Base-by-base conservation (phyloP, 2,797 vertebrate species). In the Amblyraja radiata region DNA sequence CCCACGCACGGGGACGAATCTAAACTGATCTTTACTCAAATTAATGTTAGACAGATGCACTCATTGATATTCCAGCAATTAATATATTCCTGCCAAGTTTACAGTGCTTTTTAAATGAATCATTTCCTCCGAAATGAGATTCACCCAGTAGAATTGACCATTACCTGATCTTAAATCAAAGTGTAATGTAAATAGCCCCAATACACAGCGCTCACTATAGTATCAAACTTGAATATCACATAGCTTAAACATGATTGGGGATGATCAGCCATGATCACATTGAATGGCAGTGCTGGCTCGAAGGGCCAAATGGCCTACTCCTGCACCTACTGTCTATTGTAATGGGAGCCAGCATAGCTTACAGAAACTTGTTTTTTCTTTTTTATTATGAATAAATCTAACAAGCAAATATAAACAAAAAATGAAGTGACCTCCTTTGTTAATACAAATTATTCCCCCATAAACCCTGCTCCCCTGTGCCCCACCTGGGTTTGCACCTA, bases 81-180 rank as follows among this genome's bases (percentile, higher is more conserved):
- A 86, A 6, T 86, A 86, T 6, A 61, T 63, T n/a, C 63, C 61
- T 86, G 83, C 83, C 83, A n/a, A 63, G 83, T 14, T 14, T 28
- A 61, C 58, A 61, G n/a, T 86, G 28, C 83, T 16, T n/a, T 86
- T 86, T 63, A 86, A 86, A 86, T 63, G 58, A 86, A 63, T 86
- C 58, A 63, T 25, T 86, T 86, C 58, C 83, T 61, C 61, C 28
- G 58, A 58, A 86, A 80, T 36, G n/a, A 86, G 28, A 28, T 61
- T 86, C 5, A 32, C 83, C 54, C 11, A 86, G 11, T 86, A 77
- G 76, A 77, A 77, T 28, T n/a, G n/a, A 77, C n/a, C n/a, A 77
- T n/a, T 32, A 28, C 83, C 61, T 86, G 28, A 11, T 14, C 61
- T 86, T n/a, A 16, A 86, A 63, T 86, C 61, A 86, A 32, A 63